A percentile compares a stretch with the other conserved stretches of the same genome.
These are phyloP conservation scores for Harlomillsia oculata DNA, from an alignment of 1,140 invertebrate species.

Conservation along the genomic window DNA sequence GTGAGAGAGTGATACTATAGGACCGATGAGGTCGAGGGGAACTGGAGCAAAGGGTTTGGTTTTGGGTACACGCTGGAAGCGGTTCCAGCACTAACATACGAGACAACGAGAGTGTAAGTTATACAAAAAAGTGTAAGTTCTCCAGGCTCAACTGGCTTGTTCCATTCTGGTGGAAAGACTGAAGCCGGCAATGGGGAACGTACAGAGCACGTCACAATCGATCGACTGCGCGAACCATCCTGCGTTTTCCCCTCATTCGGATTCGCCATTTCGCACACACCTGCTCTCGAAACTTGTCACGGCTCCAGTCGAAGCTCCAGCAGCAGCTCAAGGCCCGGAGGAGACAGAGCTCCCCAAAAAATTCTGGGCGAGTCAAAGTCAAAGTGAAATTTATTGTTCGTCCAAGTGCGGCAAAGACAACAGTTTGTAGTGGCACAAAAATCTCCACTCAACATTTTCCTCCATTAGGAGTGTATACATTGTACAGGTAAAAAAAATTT, in stretches of 20 bases:
- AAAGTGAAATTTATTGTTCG: no score
- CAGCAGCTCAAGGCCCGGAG: neutral
- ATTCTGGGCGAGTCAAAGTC: no score
- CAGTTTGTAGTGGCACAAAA: no score
- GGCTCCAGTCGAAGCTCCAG: neutral
- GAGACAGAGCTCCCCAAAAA: neutral
- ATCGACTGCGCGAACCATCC: slow-evolving; percentile 22
- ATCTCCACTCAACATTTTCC: no score
- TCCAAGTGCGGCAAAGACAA: no score
- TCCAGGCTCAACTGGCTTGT: neutral
- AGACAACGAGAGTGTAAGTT: no score
- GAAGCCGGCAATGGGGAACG: neutral
- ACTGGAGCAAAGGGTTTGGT: no score
- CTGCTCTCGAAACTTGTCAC: neutral
- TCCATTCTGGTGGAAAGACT: neutral
- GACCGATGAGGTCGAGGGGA: no score
- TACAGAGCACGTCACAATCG: slow-evolving; percentile 27
- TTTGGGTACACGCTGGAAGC: neutral
- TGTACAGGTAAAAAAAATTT: no score
- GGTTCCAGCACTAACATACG: neutral
- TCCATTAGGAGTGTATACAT: no score
- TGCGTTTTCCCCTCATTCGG: slow-evolving; percentile 7
- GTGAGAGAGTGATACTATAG: no score
- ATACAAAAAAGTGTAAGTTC: neutral
- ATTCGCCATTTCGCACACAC: slow-evolving; percentile 23